These are phyloP conservation scores for Apis florea DNA, from an alignment of 1,140 invertebrate genomes.

Conservation along the genomic window DNA sequence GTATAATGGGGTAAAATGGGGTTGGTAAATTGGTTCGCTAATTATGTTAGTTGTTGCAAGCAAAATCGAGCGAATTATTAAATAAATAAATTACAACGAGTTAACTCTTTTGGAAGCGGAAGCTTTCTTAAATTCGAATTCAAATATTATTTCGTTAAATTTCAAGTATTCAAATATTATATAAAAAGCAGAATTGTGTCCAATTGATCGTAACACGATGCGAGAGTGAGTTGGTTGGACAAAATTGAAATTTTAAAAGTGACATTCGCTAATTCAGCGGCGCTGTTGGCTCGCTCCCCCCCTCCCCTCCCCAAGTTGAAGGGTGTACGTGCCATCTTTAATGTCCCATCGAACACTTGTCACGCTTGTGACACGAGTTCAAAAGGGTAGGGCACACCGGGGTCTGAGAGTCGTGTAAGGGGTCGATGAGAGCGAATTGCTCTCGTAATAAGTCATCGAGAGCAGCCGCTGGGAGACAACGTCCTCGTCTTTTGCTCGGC, in stretches of 20 bases:
- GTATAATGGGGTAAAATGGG: neutral
- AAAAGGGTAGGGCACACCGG: conserved; percentile 18
- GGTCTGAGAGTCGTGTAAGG: conserved; percentile 15
- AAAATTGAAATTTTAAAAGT: neutral
- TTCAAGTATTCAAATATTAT: no score
- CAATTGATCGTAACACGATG: no score
- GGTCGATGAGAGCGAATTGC: conserved; percentile 64
- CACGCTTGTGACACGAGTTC: conserved; percentile 23
- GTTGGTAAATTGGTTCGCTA: neutral
- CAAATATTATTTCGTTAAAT: no score
- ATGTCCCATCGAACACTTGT: conserved; percentile 38
- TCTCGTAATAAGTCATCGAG: conserved; percentile 73
- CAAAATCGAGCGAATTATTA: no score
- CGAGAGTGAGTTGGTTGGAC: neutral
- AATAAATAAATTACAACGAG: no score
- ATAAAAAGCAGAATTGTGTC: no score
- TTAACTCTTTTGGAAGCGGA: no score
- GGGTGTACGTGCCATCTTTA: conserved; percentile 42
- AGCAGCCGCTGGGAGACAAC: conserved; percentile 56
- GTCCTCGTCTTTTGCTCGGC: conserved; percentile 52
- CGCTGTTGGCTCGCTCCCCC: neutral
- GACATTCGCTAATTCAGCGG: neutral
- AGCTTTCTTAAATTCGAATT: no score
- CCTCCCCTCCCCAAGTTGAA: neutral
- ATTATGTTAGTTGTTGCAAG: no score